Evolutionary conservation across 2,888 invertebrate genomes (phyloP), one percentile per base, ranked within the genome.

Genomic region (Caprella mutica): DNA sequence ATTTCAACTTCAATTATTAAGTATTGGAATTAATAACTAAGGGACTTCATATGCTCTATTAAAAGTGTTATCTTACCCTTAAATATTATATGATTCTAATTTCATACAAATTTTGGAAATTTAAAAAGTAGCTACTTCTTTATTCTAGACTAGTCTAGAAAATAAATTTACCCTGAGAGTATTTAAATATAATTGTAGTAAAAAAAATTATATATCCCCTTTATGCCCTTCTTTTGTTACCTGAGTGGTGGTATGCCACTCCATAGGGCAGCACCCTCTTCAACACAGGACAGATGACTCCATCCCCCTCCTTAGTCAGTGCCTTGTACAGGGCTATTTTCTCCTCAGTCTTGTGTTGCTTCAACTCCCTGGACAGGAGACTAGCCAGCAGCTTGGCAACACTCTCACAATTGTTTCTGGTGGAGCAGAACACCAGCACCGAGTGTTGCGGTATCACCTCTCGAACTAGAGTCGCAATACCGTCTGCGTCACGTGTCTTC

Each of bases 191-290:
- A n/a, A n/a, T n/a, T n/a, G n/a, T n/a, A n/a, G n/a, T n/a, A n/a
- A n/a, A n/a, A n/a, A n/a, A n/a, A n/a, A n/a, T n/a, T n/a, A n/a
- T n/a, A n/a, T n/a, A n/a, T n/a, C n/a, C n/a, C n/a, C n/a, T n/a
- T n/a, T n/a, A n/a, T n/a, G n/a, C n/a, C n/a, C n/a, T n/a, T n/a
- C n/a, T n/a, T n/a, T n/a, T n/a, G 55, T 52, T 54, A 69, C 71
- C 88, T 17, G 88, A 86, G 76, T 97, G 96, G 73, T 97, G 97
- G 76, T 85, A 94, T 9, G 88, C 94, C 24, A 97, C 78, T 2
- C 96, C 96, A 74, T 76, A 85, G 24, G 81, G 81, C 54, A 88
- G 78, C 1, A 83, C 82, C 55, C 78, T 77, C 35, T 76, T 72
- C 65, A 93, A 75, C 1, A 81, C 79, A 0, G 80, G 78, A 68